Percentiles rank a stretch among this genome's conserved stretches.
Conservation (phyloP, 2,113 vertebrate species). For the Phylloscopus trochiloides region DNA sequence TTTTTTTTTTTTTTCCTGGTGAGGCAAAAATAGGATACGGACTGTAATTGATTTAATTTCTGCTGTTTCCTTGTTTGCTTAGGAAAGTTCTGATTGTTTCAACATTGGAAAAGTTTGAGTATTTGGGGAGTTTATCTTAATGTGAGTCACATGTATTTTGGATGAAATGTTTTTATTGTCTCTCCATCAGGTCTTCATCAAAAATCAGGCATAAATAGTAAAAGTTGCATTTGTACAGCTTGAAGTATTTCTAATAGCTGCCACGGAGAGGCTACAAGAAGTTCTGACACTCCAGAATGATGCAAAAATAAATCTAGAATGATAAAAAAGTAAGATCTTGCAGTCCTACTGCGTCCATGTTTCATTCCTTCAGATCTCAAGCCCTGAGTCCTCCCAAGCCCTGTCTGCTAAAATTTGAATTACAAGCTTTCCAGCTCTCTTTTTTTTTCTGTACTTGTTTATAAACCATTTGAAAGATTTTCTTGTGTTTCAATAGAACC, state of each 20-base stretch:
- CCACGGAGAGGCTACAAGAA: not conserved
- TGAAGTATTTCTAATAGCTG: not conserved
- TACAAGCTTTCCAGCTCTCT: not conserved
- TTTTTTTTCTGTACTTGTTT: not conserved
- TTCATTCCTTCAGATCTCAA: not conserved
- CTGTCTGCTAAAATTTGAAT: not conserved
- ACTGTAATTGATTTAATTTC: conserved; percentile 1
- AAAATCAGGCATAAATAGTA: not conserved
- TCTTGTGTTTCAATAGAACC: not conserved
- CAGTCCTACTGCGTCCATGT: not conserved
- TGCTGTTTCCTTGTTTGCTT: not conserved
- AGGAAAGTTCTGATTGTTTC: not conserved
- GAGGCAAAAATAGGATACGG: not conserved
- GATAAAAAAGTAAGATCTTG: not conserved
- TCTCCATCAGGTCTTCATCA: not conserved
- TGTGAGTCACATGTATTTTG: not conserved
- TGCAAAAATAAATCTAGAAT: not conserved
- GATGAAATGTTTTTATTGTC: not conserved
- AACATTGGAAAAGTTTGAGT: not conserved
- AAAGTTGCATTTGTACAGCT: not conserved
- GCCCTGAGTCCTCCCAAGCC: not conserved
- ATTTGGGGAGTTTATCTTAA: not conserved
- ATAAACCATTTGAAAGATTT: not conserved
- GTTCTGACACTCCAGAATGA: not conserved
- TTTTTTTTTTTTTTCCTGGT: not conserved